Percentiles rank a stretch among this genome's conserved stretches.
Evolutionary conservation across 2,113 vertebrate species (phyloP).

Genomic region (Strix uralensis): DNA sequence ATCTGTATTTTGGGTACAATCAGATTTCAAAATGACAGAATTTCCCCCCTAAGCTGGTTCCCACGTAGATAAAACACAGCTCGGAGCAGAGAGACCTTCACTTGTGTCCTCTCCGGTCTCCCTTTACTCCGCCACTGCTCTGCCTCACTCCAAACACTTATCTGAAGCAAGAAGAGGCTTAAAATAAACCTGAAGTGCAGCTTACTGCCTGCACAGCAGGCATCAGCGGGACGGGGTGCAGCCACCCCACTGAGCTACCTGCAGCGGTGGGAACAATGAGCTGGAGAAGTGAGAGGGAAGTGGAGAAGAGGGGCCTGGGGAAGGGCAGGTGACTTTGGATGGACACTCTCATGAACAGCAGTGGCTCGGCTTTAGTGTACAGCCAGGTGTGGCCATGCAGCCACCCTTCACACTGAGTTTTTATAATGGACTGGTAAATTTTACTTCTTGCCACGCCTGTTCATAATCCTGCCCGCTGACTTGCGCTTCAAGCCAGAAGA

Average conservation of each 20-base stretch:
- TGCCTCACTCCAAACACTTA: not conserved
- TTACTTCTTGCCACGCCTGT: not conserved
- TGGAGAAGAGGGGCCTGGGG: rapidly evolving
- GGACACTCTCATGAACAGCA: not conserved
- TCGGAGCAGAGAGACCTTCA: not conserved
- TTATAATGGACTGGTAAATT: not conserved
- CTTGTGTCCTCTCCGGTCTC: not conserved
- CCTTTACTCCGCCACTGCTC: not conserved
- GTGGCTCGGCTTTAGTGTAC: rapidly evolving
- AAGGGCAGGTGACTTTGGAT: not conserved
- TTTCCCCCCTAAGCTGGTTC: not conserved
- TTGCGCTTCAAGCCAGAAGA: not conserved
- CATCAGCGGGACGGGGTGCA: not conserved
- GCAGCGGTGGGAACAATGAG: rapidly evolving
- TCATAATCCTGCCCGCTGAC: not conserved
- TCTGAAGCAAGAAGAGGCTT: not conserved
- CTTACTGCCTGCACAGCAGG: not conserved
- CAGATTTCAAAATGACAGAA: not conserved
- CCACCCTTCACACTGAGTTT: not conserved
- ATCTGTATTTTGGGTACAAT: not conserved
- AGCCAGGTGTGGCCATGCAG: not conserved
- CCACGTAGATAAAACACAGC: not conserved
- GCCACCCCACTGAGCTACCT: not conserved
- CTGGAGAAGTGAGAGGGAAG: not conserved
- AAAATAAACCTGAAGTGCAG: not conserved